Base-by-base conservation (phyloP, 2,888 invertebrate genomes). In the Lasioglossum leucozonium region DNA sequence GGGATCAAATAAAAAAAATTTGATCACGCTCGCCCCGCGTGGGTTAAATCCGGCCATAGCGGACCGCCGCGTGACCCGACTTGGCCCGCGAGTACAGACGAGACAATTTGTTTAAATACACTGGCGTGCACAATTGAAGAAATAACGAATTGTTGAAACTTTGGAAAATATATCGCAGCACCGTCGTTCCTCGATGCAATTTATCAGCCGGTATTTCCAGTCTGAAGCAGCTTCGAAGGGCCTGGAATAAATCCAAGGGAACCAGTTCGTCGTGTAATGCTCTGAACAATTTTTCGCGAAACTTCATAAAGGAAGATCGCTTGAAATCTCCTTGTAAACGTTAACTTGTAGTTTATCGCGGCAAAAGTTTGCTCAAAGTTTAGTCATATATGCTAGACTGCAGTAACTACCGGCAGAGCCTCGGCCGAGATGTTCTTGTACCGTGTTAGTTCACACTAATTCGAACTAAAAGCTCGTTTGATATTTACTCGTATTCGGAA, bases 371-470 rank as follows among this genome's bases (percentile, higher is more conserved):
- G 58, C 13, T 10, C 65, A 13, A 84, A 84, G 84, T 84, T 84
- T 74, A 77, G 77, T 84, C 84, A 77, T 78, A 84, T 51, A 78
- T 74, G 84, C 77, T 58, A 30, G 77, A 47, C 47, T 69, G 69
- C 69, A 71, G 55, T 62, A 42, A 71, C 77, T 84, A 84, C 77
- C 77, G 77, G 58, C 73, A 40, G 47, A 58, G 55, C 72, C 84
- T 69, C 62, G 34, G 51, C 40, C 34, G 26, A 40, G 58, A 74
- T 51, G 84, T 73, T 84, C 77, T 65, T 77, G 71, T 34, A 40
- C 47, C 73, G n/a, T 34, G 73, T 62, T 77, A 77, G 69, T 71
- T 77, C 16, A 16, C n/a, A 34, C 47, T 55, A 84, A 79, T 51
- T 84, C 72, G 58, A 55, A 72, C 74, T 76, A n/a, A n/a, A 71